A percentile compares a stretch with the other conserved stretches of the same genome.
Conservation (phyloP, 2,113 vertebrate genomes). For the Sinocyclocheilus grahami region DNA sequence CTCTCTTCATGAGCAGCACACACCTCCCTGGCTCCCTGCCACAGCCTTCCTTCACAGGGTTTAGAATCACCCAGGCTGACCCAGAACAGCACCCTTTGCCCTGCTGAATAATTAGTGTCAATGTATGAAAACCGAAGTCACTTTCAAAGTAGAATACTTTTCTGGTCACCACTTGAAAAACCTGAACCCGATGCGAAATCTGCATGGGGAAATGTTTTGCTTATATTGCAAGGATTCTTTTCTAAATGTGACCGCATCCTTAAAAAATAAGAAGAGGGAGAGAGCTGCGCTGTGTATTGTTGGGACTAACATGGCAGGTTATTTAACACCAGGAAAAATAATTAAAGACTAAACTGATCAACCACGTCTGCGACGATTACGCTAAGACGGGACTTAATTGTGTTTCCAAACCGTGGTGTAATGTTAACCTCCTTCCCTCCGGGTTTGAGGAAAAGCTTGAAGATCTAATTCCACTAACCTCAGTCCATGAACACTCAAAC, state of each 20-base stretch:
- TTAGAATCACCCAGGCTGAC: conserved; percentile 51
- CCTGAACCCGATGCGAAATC: no score
- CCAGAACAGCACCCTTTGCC: conserved; percentile 16
- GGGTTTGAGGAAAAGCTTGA: conserved; percentile 15
- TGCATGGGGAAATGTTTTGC: no score
- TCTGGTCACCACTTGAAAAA: not conserved
- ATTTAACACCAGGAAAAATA: not conserved
- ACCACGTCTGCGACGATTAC: not conserved
- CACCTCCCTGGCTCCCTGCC: conserved; percentile 65
- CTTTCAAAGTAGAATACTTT: not conserved
- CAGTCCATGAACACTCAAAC: conserved; percentile 21
- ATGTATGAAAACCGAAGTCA: not conserved
- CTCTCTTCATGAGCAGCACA: conserved; percentile 70
- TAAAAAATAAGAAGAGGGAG: not conserved
- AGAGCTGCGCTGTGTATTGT: not conserved
- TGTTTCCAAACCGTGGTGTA: conserved; percentile 29
- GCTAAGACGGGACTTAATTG: conserved; percentile 17
- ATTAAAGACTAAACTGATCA: conserved; percentile 31
- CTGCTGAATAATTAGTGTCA: conserved; percentile 1
- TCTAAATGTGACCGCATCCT: not conserved
- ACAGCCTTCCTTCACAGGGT: conserved; percentile 64
- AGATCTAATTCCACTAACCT: conserved; percentile 33
- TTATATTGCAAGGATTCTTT: not conserved
- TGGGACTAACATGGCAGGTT: not conserved
- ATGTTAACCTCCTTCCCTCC: conserved; percentile 25